Evolutionary conservation across 1,140 invertebrate species (phyloP).

Genomic region (Plectrocnemia conspersa): DNA sequence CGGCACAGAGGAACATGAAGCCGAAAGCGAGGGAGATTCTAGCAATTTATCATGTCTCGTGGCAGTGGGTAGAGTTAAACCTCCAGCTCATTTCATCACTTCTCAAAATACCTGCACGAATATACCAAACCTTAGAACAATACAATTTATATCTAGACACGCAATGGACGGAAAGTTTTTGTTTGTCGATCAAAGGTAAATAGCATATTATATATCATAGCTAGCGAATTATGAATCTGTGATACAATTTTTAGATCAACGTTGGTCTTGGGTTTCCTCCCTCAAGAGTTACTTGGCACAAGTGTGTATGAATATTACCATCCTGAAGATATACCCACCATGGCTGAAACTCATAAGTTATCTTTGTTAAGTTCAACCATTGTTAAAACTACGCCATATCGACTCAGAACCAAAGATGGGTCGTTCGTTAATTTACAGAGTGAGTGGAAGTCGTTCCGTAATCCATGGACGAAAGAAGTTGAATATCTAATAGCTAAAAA

Average conservation of each 20-base stretch:
- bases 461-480: conserved; percentile 89
- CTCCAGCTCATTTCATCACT: conserved; percentile 35
- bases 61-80: conserved; percentile 69
- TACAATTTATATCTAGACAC: conserved; percentile 80
- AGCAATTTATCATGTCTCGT: conserved; percentile 83
- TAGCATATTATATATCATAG: neutral
- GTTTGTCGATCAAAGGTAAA: conserved; percentile 86
- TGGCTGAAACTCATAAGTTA: conserved; percentile 81
- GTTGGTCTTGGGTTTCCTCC: conserved; percentile 81
- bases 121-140: conserved; percentile 40
- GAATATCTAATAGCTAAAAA: conserved; percentile 86
- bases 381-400: conserved; percentile 67
- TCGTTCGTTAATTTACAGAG: conserved; percentile 70
- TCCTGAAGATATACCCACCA: conserved; percentile 72
- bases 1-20: conserved; percentile 40
- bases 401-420: conserved; percentile 75
- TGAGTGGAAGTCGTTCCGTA: conserved; percentile 81
- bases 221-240: neutral
- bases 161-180: conserved; percentile 93
- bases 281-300: conserved; percentile 87
- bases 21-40: conserved; percentile 65
- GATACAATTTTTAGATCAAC: conserved; percentile 65
- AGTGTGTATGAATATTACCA: conserved; percentile 93
- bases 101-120: conserved; percentile 35
- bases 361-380: conserved; percentile 63